phyloP scores from a whole-genome alignment of 37 sponge, comb jelly and placozoan genomes.

The Tethya wilhelma region DNA sequence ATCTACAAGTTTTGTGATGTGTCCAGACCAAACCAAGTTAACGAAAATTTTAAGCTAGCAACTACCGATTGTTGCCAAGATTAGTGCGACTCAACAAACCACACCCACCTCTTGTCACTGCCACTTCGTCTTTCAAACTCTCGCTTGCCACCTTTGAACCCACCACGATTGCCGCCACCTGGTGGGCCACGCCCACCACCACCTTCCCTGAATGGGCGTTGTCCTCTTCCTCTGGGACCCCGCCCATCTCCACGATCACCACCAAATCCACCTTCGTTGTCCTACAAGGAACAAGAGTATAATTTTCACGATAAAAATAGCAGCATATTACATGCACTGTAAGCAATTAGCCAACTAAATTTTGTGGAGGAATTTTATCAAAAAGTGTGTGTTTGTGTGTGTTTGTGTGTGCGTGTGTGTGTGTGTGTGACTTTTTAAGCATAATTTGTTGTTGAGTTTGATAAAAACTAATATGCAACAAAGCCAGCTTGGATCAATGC shows the following conservation, averaged over 20 bases:
- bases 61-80: no score
- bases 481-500: not conserved
- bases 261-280: conserved; percentile 21
- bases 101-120: conserved; percentile 79
- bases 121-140: conserved; percentile 92
- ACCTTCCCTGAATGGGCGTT: conserved; percentile 15
- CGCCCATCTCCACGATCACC: conserved; percentile 48
- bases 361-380: no score
- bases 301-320: not conserved
- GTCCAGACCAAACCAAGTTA: no score
- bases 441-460: no score
- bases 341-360: no score
- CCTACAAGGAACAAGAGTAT: not conserved
- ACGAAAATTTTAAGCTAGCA: no score
- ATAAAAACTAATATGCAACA: no score
- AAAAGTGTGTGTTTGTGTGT: no score
- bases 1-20: no score
- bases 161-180: conserved; percentile 8
- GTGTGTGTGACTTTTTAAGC: no score
- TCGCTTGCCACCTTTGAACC: conserved; percentile 68
- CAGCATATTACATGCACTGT: not conserved
- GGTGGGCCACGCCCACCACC: conserved; percentile 1
- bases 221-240: conserved; percentile 13
- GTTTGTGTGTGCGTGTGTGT: no score
- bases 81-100: no score